Evolutionary conservation across 1,140 invertebrate genomes (phyloP), one percentile per base, ranked within the genome.

Genomic region (Branchinecta lindahli): DNA sequence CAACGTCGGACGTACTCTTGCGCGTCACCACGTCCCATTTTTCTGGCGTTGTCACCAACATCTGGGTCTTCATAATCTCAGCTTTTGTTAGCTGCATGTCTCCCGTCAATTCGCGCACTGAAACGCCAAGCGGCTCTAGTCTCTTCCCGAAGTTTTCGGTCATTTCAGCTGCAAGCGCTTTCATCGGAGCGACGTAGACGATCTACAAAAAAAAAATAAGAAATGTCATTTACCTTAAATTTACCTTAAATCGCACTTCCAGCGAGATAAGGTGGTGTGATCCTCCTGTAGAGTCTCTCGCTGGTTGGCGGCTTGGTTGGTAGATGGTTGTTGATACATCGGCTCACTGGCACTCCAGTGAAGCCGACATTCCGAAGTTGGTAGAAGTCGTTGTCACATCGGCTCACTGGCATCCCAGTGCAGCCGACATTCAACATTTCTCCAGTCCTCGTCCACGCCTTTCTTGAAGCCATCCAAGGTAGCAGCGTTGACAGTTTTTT

Each of bases 21-120:
- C 97, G 82, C 0, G 96, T 98, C 3, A 99, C 92, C 15, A 99
- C 94, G 80, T 99, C 97, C 96, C 96, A 99, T 77, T 99, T 99
- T 81, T 99, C 97, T 0, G 97, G 97, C 0, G 97, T 99, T 1
- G 95, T 96, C 5, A 99, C 91, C 20, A 99, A 84, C 87, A 99
- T 97, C 80, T 98, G 96, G 0, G 97, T 99, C 75, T 94, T 86
- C 21, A 87, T 83, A 71, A 99, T 96, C 81, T 99, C 96, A 46
- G 85, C 82, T 78, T 96, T 98, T 0, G 92, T 94, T 21, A 99
- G 80, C 76, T 96, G 92, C 90, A 98, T 99, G 79, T 99, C 97
- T 18, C 97, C 97, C 0, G 97, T 99, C 46, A 98, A 81, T 81
- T 99, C 97, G 71, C 87, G 82, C 0, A 99, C 96, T 5, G 81